phyloP scores from a whole-genome alignment of 2,888 invertebrate species.

The Drosophila prolongata region DNA sequence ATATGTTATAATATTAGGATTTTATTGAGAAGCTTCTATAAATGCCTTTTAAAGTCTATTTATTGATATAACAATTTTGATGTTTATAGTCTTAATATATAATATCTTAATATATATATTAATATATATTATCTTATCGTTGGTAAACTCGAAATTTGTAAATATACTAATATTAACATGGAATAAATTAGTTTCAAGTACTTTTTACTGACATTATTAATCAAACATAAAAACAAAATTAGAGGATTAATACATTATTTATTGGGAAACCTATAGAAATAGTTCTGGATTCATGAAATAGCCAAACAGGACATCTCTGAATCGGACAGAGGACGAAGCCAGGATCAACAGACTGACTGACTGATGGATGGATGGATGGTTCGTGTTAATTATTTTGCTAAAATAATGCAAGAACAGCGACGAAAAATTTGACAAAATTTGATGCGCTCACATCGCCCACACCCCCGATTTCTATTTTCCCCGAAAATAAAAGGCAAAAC shows the following conservation, averaged over 20 bases:
- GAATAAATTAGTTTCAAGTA: background rate
- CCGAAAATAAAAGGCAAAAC: constrained; percentile 35
- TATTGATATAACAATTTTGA: no score
- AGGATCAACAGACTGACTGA: constrained; percentile 19
- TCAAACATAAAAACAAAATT: no score
- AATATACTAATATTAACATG: no score
- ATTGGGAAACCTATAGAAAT: no score
- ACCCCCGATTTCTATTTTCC: background rate
- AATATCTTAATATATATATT: no score
- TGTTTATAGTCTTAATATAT: no score
- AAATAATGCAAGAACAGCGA: constrained; percentile 57
- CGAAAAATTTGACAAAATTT: constrained; percentile 73
- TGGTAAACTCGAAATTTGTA: no score
- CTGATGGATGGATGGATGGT: constrained; percentile 20
- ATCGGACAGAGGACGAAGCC: background rate
- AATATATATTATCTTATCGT: no score
- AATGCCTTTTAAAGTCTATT: no score
- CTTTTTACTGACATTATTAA: background rate
- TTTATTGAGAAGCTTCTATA: no score
- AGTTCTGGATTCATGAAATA: background rate
- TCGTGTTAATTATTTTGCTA: constrained; percentile 75
- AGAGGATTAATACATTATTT: no score
- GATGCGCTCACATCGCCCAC: constrained; percentile 53
- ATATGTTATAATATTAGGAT: no score
- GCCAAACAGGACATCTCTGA: constrained; percentile 11